These are phyloP conservation scores for Baronia brevicornis DNA, from an alignment of 2,888 invertebrate genomes.

Conservation along the genomic window DNA sequence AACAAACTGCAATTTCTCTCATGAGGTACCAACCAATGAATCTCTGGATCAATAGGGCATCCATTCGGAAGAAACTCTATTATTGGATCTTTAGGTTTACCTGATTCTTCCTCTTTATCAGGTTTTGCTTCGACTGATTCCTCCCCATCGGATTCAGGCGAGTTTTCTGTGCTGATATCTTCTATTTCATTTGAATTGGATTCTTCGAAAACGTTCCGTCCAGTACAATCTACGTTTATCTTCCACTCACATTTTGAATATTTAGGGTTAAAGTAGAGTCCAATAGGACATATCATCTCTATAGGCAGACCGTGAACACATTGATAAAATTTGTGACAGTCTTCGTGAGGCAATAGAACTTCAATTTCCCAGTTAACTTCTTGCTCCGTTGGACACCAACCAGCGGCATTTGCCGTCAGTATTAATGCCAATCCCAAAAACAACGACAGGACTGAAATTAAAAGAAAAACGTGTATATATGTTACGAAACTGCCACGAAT, in stretches of 20 bases:
- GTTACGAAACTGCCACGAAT: no score
- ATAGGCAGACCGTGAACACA: slow-evolving; percentile 78
- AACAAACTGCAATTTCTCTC: slow-evolving; percentile 42
- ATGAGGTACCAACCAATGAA: slow-evolving; percentile 53
- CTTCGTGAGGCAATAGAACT: slow-evolving; percentile 70
- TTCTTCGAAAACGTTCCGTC: slow-evolving; percentile 33
- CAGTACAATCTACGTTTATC: slow-evolving; percentile 76
- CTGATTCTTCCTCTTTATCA: neutral
- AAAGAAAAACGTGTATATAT: no score
- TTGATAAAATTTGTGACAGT: slow-evolving; percentile 79
- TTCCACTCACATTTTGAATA: slow-evolving; percentile 76
- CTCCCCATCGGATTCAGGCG: neutral
- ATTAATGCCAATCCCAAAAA: slow-evolving; percentile 23
- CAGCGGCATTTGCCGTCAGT: slow-evolving; percentile 26
- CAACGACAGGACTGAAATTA: slow-evolving; percentile 10
- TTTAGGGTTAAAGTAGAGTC: slow-evolving; percentile 73
- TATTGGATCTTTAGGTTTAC: neutral
- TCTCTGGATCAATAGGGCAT: slow-evolving; percentile 45
- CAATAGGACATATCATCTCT: slow-evolving; percentile 72
- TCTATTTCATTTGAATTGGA: neutral
- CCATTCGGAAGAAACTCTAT: slow-evolving; percentile 42
- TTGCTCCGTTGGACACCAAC: slow-evolving; percentile 45
- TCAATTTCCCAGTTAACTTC: slow-evolving; percentile 43
- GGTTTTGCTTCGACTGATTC: neutral
- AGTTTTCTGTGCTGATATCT: no score